A percentile compares a stretch with the other conserved stretches of the same genome.
Evolutionary conservation across 2,113 vertebrate species (phyloP).

Genomic region (Brachyhypopomus occidentalis): DNA sequence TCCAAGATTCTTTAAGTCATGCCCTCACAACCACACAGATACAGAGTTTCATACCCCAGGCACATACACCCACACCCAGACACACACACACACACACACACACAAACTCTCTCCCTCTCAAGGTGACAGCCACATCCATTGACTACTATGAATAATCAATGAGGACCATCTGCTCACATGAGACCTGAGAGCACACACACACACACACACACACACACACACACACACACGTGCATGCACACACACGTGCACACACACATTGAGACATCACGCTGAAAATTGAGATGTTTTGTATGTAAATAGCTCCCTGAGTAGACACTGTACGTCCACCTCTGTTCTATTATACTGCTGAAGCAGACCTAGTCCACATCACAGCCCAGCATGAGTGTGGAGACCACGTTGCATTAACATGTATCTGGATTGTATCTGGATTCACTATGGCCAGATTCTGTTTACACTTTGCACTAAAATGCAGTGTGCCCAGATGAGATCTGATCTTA

Average conservation of each 20-base stretch:
- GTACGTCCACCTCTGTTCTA: neutral
- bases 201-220: slow-evolving; percentile 22
- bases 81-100: neutral
- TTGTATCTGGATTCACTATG: too few species aligned
- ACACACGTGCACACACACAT: neutral
- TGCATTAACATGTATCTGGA: too few species aligned
- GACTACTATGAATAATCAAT: slow-evolving; percentile 48
- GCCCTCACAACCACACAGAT: too few species aligned
- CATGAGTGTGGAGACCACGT: too few species aligned
- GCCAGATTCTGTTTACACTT: too few species aligned
- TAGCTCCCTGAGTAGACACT: neutral
- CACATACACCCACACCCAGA: too few species aligned
- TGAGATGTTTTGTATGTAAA: neutral
- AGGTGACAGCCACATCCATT: slow-evolving; percentile 42
- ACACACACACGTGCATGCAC: slow-evolving; percentile 4
- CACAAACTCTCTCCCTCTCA: neutral
- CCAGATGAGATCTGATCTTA: too few species aligned
- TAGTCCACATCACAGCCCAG: too few species aligned
- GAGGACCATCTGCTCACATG: slow-evolving; percentile 44
- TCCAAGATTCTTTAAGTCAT: too few species aligned
- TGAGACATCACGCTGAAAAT: neutral
- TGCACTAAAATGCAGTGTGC: too few species aligned
- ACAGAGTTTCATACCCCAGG: too few species aligned
- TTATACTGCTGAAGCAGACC: neutral
- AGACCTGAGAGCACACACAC: slow-evolving; percentile 30